phyloP scores from a whole-genome alignment of 2,113 vertebrate species.

The Nymphicus hollandicus region DNA sequence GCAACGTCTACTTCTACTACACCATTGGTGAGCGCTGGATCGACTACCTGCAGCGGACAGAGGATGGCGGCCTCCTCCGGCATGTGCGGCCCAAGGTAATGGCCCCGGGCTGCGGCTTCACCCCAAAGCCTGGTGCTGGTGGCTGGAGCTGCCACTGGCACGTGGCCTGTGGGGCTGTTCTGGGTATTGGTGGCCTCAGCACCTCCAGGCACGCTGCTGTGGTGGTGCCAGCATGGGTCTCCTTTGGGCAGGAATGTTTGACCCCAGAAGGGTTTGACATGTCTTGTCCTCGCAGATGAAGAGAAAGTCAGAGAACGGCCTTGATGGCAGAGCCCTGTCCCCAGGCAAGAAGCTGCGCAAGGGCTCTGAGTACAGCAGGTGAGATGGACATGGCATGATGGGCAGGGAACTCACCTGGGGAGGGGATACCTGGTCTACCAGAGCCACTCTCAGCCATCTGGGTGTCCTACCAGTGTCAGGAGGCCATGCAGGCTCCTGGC shows the following conservation, averaged over 20 bases:
- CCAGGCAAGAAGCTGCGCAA: conserved; percentile 69
- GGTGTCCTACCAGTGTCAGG: not conserved
- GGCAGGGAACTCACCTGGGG: not conserved
- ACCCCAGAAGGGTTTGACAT: not conserved
- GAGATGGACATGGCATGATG: not conserved
- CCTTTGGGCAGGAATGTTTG: not conserved
- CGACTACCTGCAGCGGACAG: conserved; percentile 50
- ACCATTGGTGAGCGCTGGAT: conserved; percentile 65
- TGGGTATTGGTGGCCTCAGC: not conserved
- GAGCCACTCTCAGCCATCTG: not conserved
- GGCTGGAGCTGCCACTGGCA: not conserved
- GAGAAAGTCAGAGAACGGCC: conserved; percentile 54
- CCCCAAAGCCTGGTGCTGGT: not conserved
- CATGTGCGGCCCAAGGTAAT: conserved; percentile 57
- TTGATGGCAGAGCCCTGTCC: conserved; percentile 41
- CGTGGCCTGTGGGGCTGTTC: not conserved
- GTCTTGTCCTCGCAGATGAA: conserved; percentile 55
- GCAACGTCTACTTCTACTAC: conserved; percentile 55
- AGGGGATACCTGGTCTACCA: not conserved
- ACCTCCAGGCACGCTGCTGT: not conserved
- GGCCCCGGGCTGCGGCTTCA: not conserved
- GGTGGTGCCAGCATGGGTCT: not conserved
- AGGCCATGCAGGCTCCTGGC: not conserved
- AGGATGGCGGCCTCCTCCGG: conserved; percentile 24
- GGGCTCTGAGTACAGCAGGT: conserved; percentile 53